These are phyloP conservation scores for Micrasema longulum DNA, from an alignment of 1,140 invertebrate genomes.

Conservation along the genomic window DNA sequence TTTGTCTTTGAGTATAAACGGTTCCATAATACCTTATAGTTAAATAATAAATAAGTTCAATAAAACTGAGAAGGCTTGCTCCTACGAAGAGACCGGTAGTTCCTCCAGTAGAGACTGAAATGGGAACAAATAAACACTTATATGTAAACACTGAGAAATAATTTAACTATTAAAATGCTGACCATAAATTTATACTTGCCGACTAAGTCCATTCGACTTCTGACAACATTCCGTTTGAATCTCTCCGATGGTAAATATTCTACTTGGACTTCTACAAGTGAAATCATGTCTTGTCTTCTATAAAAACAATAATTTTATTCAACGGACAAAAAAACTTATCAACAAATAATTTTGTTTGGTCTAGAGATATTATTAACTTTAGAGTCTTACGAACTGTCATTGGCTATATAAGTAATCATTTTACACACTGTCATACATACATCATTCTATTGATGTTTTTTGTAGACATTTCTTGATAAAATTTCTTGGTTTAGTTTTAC, in stretches of 20 bases:
- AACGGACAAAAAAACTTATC: no score
- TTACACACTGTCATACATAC: no score
- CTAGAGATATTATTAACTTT: no score
- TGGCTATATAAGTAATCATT: no score
- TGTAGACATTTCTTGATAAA: no score
- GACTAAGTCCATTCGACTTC: slow-evolving; percentile 72
- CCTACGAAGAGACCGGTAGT: slow-evolving; percentile 73
- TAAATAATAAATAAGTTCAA: slow-evolving; percentile 71
- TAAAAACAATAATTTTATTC: no score
- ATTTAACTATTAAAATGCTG: neutral
- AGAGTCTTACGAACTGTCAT: no score
- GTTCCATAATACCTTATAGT: slow-evolving; percentile 62
- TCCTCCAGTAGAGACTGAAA: slow-evolving; percentile 73
- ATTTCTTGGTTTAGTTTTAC: no score
- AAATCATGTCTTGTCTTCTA: slow-evolving; percentile 54
- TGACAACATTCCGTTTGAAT: slow-evolving; percentile 72
- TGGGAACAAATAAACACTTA: neutral
- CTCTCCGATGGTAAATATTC: slow-evolving; percentile 71
- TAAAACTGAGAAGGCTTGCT: slow-evolving; percentile 73
- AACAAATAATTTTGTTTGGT: no score
- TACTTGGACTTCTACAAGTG: slow-evolving; percentile 67
- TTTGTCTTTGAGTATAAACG: slow-evolving; percentile 43
- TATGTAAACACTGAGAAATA: neutral
- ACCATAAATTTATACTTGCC: slow-evolving; percentile 60
- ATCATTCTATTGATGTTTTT: no score